Conservation (phyloP, 2,888 invertebrate genomes). For the Tetrapedia diversipes region DNA sequence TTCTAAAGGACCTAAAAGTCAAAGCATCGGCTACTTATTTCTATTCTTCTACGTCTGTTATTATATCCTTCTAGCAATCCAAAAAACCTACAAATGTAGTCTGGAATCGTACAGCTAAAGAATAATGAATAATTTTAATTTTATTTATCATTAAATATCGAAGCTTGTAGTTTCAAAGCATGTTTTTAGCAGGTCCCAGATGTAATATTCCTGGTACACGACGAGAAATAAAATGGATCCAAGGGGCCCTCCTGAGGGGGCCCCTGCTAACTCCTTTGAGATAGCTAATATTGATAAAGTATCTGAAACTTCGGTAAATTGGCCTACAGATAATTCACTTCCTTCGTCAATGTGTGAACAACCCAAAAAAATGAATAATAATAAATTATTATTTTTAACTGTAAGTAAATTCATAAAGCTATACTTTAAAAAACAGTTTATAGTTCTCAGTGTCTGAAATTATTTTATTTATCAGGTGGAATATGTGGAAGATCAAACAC, state of each 20-base stretch:
- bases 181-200: constrained; percentile 47
- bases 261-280: constrained; percentile 79
- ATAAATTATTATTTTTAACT: constrained; percentile 78
- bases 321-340: constrained; percentile 72
- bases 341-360: constrained; percentile 73
- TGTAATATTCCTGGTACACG: constrained; percentile 53
- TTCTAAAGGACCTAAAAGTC: constrained; percentile 7
- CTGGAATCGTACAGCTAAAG: constrained; percentile 49
- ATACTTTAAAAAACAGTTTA: neutral
- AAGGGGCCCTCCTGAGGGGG: constrained; percentile 83
- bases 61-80: constrained; percentile 16
- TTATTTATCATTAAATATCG: constrained; percentile 9
- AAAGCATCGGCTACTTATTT: constrained; percentile 5
- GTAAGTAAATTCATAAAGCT: constrained; percentile 67
- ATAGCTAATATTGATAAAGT: constrained; percentile 76
- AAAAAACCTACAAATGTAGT: constrained; percentile 23
- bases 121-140: constrained; percentile 22
- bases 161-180: constrained; percentile 21
- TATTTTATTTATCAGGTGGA: constrained; percentile 74
- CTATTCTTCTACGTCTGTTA: constrained; percentile 15
- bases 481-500: constrained; percentile 79
- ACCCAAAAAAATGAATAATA: constrained; percentile 76
- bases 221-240: constrained; percentile 76
- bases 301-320: constrained; percentile 72
- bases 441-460: neutral